These are phyloP conservation scores for Baryphthengus martii DNA, from an alignment of 2,113 vertebrate species.

Conservation along the genomic window DNA sequence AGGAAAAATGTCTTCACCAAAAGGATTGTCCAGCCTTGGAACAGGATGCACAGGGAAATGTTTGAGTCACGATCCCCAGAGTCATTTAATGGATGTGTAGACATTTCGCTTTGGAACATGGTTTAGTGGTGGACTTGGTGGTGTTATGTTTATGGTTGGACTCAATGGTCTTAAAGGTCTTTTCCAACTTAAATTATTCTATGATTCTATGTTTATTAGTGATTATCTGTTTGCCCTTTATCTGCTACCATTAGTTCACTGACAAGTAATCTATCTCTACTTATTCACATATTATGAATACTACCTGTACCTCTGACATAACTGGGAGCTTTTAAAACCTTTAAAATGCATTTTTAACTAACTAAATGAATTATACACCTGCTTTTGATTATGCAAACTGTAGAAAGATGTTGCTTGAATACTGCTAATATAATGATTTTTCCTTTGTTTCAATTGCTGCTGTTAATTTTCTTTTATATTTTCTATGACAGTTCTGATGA, in stretches of 20 bases:
- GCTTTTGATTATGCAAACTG: constrained; percentile 11
- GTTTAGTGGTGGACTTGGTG: background rate
- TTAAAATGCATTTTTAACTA: constrained; percentile 26
- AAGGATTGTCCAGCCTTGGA: background rate
- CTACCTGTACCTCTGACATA: background rate
- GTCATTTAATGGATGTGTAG: background rate
- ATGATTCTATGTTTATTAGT: background rate
- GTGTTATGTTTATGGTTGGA: background rate
- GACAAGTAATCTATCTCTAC: background rate
- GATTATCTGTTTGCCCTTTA: constrained; percentile 12
- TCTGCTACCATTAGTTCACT: constrained; percentile 6
- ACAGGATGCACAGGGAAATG: background rate
- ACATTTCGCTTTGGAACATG: background rate
- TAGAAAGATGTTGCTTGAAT: constrained; percentile 15
- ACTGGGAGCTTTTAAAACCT: background rate
- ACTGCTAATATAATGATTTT: constrained; percentile 13
- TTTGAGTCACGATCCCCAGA: background rate
- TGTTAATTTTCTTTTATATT: constrained; percentile 27
- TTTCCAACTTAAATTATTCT: background rate
- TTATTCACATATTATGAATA: background rate
- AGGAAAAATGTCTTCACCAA: background rate
- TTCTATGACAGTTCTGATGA: constrained; percentile 8
- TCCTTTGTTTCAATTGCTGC: constrained; percentile 35
- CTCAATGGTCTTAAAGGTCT: background rate
- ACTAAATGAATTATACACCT: constrained; percentile 41